Evolutionary conservation across 2,888 invertebrate species (phyloP).

Genomic region (Uloborus plumipes): DNA sequence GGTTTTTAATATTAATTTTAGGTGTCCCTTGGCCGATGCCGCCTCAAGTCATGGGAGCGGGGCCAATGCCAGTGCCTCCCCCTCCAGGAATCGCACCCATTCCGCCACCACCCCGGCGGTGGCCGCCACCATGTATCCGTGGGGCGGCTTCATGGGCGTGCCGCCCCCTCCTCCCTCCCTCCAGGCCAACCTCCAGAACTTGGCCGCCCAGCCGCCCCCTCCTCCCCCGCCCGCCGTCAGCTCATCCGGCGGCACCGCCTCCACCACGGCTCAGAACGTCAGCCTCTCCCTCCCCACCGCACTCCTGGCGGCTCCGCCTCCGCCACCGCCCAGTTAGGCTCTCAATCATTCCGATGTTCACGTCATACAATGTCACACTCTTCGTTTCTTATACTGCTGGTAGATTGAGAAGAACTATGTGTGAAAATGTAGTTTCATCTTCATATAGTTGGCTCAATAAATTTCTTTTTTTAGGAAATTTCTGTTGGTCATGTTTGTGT

Average conservation of each 20-base stretch:
- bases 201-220: slow-evolving; percentile 68
- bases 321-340: slow-evolving; percentile 75
- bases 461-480: too few species aligned
- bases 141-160: slow-evolving; percentile 66
- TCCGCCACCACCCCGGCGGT: slow-evolving; percentile 69
- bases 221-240: slow-evolving; percentile 67
- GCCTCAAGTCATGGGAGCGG: slow-evolving; percentile 54
- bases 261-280: slow-evolving; percentile 43
- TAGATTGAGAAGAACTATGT: too few species aligned
- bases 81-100: slow-evolving; percentile 64
- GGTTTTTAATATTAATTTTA: slow-evolving; percentile 70
- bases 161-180: slow-evolving; percentile 65
- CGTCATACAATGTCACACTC: too few species aligned
- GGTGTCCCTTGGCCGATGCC: slow-evolving; percentile 70
- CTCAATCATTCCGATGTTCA: neutral
- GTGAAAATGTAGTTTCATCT: too few species aligned
- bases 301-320: slow-evolving; percentile 79
- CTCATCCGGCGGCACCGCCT: slow-evolving; percentile 19
- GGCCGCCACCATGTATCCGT: slow-evolving; percentile 71
- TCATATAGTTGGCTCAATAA: too few species aligned
- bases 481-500: too few species aligned
- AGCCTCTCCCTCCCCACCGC: slow-evolving; percentile 73
- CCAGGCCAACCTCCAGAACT: slow-evolving; percentile 58
- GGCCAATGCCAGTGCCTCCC: slow-evolving; percentile 66
- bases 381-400: too few species aligned